Evolutionary conservation across 2,888 invertebrate genomes (phyloP), one percentile per base, ranked within the genome.

Genomic region (Pterostichus niger): DNA sequence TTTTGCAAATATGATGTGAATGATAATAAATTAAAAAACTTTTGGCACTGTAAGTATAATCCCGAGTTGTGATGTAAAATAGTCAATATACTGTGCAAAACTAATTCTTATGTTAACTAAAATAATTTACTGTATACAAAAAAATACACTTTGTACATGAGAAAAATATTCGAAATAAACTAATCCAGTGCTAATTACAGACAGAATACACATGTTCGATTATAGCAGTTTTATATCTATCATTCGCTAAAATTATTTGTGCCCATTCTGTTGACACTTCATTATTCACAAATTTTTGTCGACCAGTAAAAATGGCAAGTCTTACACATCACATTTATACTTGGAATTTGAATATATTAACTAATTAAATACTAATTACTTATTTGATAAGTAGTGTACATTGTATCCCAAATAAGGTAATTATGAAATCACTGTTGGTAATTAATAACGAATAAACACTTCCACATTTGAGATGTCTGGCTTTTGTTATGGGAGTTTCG

Each of bases 241-340:
- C 44, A 40, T 71, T 71, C 17, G 7, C 44, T 71, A 71, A 71
- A 68, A 56, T 17, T 64, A 64, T 64, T 64, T 64, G 68, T 71
- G 68, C 44, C 68, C 40, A 6, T 13, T 33, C 33, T 71, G 13
- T 44, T 71, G 44, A 71, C 68, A 61, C 44, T 71, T 52, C 52
- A 11, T 9, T 13, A 17, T 56, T 56, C 35, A 64, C 64, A 40
- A 40, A 40, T 9, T 64, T 64, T 52, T 52, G 24, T 71, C 15
- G 33, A 75, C 75, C 75, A 75, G 49, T 52, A 52, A 52, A 64
- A 68, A 68, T 81, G 73, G 81, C 81, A 71, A 73, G 73, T 81
- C 52, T 75, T 77, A 59, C 59, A 82, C 82, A 82, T 82, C 82
- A 82, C 82, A 82, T 79, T 79, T 79, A 82, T 82, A 82, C 82